phyloP scores from a whole-genome alignment of 2,113 vertebrate species.

The Mormyrus lacerda region DNA sequence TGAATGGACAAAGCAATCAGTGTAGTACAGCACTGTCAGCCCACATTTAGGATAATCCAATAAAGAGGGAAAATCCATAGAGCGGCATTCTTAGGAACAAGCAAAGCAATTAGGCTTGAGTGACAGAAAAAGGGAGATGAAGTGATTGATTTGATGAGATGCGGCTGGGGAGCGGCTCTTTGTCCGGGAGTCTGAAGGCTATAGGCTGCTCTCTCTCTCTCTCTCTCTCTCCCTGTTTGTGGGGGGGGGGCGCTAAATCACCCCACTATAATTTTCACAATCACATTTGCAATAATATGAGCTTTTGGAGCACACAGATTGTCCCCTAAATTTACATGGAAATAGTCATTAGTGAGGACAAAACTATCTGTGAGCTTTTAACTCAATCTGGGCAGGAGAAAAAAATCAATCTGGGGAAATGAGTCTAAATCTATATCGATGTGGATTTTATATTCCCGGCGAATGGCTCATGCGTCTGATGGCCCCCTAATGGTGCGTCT shows the following conservation, averaged over 20 bases:
- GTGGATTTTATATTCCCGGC: conserved; percentile 33
- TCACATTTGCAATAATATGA: conserved; percentile 23
- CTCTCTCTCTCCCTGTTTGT: background rate
- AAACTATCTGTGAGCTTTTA: conserved; percentile 46
- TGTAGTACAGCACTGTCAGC: background rate
- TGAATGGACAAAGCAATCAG: background rate
- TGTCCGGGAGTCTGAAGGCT: background rate
- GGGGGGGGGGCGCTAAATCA: background rate
- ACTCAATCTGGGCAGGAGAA: conserved; percentile 30
- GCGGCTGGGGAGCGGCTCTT: background rate
- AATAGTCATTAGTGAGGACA: conserved; percentile 54
- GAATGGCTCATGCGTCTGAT: conserved; percentile 4
- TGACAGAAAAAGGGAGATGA: conserved; percentile 9
- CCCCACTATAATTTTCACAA: conserved; percentile 12
- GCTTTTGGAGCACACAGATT: conserved; percentile 34
- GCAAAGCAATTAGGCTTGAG: conserved; percentile 7
- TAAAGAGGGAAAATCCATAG: conserved; percentile 12
- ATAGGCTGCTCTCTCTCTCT: background rate
- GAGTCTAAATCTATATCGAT: conserved; percentile 51
- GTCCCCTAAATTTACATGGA: conserved; percentile 52
- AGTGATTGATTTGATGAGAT: conserved; percentile 10
- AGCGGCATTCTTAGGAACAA: conserved; percentile 3
- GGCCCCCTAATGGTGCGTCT: conserved; percentile 1
- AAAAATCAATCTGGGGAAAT: conserved; percentile 59
- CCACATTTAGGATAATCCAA: conserved; percentile 17